Percentiles rank a stretch among this genome's conserved stretches.
These are phyloP conservation scores for Sternotherus odoratus DNA, from an alignment of 2,797 vertebrate species.

Conservation along the genomic window DNA sequence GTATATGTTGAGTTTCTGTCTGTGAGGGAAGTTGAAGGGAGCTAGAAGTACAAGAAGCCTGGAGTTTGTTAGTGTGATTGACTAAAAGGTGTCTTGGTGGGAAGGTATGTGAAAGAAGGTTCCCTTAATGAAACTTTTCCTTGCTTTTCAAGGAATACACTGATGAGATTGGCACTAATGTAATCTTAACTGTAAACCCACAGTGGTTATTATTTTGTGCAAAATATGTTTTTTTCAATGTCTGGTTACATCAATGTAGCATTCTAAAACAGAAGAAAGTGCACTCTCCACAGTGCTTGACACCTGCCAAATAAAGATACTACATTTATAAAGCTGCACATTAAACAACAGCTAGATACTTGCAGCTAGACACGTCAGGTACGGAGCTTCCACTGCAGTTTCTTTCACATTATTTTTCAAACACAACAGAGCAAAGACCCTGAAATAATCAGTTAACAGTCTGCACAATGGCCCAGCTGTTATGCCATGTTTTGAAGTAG, in stretches of 20 bases:
- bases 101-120: neutral
- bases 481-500: neutral
- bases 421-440: neutral
- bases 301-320: neutral
- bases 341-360: neutral
- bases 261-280: neutral
- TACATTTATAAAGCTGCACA: conserved; percentile 16
- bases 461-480: conserved; percentile 35
- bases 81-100: neutral
- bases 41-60: neutral
- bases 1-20: too few relatives aligned
- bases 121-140: neutral
- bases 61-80: conserved; percentile 6
- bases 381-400: neutral
- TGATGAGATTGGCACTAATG: neutral
- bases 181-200: conserved; percentile 7
- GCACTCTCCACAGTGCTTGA: neutral
- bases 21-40: too few relatives aligned
- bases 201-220: neutral
- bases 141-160: neutral
- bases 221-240: neutral
- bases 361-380: conserved; percentile 33
- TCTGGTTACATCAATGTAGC: neutral
- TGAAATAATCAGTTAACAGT: conserved; percentile 39
- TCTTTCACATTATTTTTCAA: neutral